Evolutionary conservation across 2,888 invertebrate genomes (phyloP).

Genomic region (Drosophila paranaensis): DNA sequence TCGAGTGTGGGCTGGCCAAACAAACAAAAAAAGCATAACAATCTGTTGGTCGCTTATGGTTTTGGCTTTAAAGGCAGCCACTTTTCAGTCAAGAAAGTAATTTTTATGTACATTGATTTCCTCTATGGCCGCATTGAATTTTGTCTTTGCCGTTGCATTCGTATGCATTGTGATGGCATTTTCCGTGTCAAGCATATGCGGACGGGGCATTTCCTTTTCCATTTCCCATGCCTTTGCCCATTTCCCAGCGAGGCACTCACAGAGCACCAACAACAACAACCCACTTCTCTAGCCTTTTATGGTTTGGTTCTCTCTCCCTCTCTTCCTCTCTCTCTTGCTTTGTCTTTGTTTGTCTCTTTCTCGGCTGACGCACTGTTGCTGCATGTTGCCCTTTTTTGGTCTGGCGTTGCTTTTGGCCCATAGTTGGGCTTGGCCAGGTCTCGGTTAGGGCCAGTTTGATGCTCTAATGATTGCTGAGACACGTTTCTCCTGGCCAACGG

Average conservation of each 20-base stretch:
- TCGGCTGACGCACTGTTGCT: slow-evolving; percentile 27
- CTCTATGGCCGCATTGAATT: slow-evolving; percentile 11
- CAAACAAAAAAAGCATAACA: slow-evolving; percentile 3
- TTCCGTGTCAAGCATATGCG: slow-evolving; percentile 76
- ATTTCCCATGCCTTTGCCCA: slow-evolving; percentile 59
- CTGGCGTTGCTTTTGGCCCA: slow-evolving; percentile 38
- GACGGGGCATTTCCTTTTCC: slow-evolving; percentile 53
- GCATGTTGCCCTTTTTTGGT: slow-evolving; percentile 71
- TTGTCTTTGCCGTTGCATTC: slow-evolving; percentile 38
- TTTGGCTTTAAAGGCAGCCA: slow-evolving; percentile 28
- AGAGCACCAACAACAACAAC: slow-evolving; percentile 47
- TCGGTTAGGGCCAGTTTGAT: slow-evolving; percentile 41
- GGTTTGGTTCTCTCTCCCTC: slow-evolving; percentile 56
- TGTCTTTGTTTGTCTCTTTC: slow-evolving; percentile 12
- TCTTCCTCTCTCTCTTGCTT: slow-evolving; percentile 3
- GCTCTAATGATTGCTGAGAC: slow-evolving; percentile 60
- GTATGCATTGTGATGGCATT: slow-evolving; percentile 68
- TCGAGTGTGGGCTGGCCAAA: slow-evolving; percentile 33
- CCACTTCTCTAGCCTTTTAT: slow-evolving; percentile 67
- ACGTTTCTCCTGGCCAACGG: slow-evolving; percentile 37
- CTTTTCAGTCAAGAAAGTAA: slow-evolving; percentile 55
- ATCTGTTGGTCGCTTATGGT: slow-evolving; percentile 29
- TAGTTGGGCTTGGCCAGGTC: slow-evolving; percentile 49
- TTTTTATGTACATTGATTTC: slow-evolving; percentile 66
- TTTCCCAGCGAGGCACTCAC: slow-evolving; percentile 46